Evolutionary conservation across 2,888 invertebrate genomes (phyloP).

Genomic region (Zaprionus bogoriensis): DNA sequence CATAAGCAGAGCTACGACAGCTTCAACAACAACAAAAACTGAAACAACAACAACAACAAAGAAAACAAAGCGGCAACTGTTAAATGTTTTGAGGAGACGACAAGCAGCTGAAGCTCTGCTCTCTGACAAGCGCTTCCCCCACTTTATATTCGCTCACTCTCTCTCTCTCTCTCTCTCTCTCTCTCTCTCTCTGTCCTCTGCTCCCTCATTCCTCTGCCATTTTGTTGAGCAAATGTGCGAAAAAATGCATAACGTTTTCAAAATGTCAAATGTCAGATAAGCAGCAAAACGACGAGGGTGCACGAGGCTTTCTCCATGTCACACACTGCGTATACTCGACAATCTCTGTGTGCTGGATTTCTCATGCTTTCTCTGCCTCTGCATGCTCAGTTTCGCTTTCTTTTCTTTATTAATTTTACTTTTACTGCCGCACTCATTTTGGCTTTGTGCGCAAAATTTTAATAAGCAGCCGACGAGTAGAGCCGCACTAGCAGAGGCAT

Average conservation of each 20-base stretch:
- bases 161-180: not conserved
- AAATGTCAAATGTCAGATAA: conserved; percentile 59
- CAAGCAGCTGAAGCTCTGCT: conserved; percentile 23
- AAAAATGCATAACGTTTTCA: conserved; percentile 59
- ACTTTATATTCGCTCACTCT: not conserved
- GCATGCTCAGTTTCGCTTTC: not conserved
- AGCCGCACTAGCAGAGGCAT: conserved; percentile 5
- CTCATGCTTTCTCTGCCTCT: conserved; percentile 17
- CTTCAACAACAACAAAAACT: conserved; percentile 6
- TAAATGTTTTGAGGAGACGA: conserved; percentile 5
- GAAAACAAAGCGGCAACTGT: not conserved
- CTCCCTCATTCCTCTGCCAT: conserved; percentile 40
- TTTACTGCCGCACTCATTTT: conserved; percentile 17
- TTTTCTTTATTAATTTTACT: conserved; percentile 54
- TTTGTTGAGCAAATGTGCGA: conserved; percentile 53
- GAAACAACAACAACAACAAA: conserved; percentile 9
- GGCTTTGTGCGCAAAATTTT: conserved; percentile 33
- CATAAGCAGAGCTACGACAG: not conserved
- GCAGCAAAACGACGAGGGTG: not conserved
- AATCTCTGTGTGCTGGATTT: conserved; percentile 26
- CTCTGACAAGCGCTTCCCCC: too few species aligned
- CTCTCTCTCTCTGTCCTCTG: conserved; percentile 28
- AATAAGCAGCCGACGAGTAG: conserved; percentile 37
- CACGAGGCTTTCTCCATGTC: conserved; percentile 22
- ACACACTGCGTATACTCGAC: conserved; percentile 42